Evolutionary conservation across 2,888 invertebrate species (phyloP), one percentile per base, ranked within the genome.

Genomic region (Archips xylosteana): DNA sequence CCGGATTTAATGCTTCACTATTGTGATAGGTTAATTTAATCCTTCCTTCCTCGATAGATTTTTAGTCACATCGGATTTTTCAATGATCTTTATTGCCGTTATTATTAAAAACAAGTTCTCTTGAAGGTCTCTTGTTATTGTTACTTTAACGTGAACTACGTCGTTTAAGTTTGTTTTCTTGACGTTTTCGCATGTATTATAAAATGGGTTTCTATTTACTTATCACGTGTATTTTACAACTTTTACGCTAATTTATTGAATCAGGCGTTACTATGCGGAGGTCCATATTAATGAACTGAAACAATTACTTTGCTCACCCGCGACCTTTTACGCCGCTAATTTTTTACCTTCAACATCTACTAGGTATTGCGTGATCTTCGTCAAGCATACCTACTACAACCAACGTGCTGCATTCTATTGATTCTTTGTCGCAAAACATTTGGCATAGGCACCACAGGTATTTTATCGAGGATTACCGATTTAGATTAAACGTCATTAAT

Each of bases 11-110:
- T 57, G 36, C 15, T 13, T 45, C 34, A 39, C 63, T 63, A 51
- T 15, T 49, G 32, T 32, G 23, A 59, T 59, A 57, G 57, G 72
- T 15, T 13, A 54, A 68, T 63, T 66, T 42, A 47, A 23, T 49
- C 34, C 63, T 59, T 68, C 73, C 68, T 68, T 73, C 63, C 63
- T 57, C 23, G 23, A 23, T 23, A 49, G 39, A 34, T 71, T 66
- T 9, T 59, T 54, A 32, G 42, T 61, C n/a, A 9, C 42, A 51
- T 61, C 61, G 61, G 60, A 63, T 69, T 68, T 47, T 59, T 23
- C 10, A 59, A 51, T 68, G 64, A 15, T 34, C 32, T 49, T 59
- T 59, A 66, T 42, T 49, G 15, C 9, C 51, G 47, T n/a, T 45
- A 54, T 54, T 47, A 36, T 15, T 59, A 47, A 59, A 63, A 49